phyloP scores from a whole-genome alignment of 2,113 vertebrate genomes.

The Pseudopipra pipra region DNA sequence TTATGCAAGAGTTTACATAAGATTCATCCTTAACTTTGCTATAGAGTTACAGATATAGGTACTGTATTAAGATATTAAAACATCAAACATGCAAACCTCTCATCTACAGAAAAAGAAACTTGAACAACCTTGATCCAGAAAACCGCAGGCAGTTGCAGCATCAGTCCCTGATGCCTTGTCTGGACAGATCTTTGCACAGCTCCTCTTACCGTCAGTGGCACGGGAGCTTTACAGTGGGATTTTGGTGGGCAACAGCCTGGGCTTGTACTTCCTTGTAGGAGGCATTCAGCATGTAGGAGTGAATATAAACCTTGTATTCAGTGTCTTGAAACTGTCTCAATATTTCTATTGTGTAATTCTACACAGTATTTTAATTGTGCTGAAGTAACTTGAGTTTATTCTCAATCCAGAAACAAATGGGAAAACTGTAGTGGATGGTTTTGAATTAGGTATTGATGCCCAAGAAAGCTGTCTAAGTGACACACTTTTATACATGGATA shows the following conservation, averaged over 20 bases:
- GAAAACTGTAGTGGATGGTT: not conserved
- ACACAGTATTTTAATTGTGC: not conserved
- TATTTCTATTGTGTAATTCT: not conserved
- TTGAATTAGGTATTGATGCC: not conserved
- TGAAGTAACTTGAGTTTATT: slow-evolving; percentile 7
- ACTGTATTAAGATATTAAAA: not conserved
- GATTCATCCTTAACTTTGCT: not conserved
- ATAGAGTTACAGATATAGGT: not conserved
- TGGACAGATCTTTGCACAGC: not conserved
- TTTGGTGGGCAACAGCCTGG: not conserved
- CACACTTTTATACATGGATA: not conserved
- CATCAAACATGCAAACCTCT: not conserved
- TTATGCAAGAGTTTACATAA: not conserved
- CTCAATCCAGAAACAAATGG: not conserved
- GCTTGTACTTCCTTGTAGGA: not conserved
- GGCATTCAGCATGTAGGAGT: not conserved
- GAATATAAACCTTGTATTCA: not conserved
- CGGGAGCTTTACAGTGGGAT: not conserved
- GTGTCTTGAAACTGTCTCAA: not conserved
- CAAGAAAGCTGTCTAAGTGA: not conserved
- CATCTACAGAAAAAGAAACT: not conserved
- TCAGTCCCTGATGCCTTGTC: not conserved
- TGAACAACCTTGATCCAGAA: not conserved
- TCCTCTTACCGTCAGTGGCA: not conserved
- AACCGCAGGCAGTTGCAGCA: not conserved